Evolutionary conservation across 2,113 vertebrate genomes (phyloP).

Genomic region (Tragulus kanchil): DNA sequence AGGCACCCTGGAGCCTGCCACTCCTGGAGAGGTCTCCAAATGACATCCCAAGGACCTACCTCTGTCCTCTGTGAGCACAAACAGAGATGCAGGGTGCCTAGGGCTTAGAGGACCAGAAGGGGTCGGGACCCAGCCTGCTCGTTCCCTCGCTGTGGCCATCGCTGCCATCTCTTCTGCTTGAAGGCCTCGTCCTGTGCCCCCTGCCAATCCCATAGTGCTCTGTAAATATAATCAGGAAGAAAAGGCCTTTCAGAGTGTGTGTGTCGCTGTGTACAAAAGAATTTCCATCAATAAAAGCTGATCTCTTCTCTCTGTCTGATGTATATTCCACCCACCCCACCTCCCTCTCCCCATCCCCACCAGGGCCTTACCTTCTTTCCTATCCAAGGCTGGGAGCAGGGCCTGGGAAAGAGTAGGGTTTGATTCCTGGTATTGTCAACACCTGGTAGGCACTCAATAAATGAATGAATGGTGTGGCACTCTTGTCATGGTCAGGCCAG

Average conservation of each 20-base stretch:
- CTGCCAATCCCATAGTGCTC: slow-evolving; percentile 65
- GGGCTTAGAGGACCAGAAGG: slow-evolving; percentile 76
- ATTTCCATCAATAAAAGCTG: slow-evolving; percentile 85
- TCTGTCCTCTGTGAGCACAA: slow-evolving; percentile 83
- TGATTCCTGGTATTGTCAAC: slow-evolving; percentile 42
- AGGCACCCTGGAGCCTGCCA: slow-evolving; percentile 79
- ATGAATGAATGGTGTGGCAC: not conserved
- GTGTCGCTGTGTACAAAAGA: slow-evolving; percentile 81
- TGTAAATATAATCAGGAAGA: slow-evolving; percentile 79
- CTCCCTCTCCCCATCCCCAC: slow-evolving; percentile 48
- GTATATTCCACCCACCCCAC: slow-evolving; percentile 71
- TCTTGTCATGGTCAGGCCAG: not conserved
- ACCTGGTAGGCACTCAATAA: slow-evolving; percentile 48
- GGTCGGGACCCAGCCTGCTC: slow-evolving; percentile 64
- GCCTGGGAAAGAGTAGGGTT: slow-evolving; percentile 65
- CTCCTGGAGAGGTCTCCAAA: slow-evolving; percentile 79
- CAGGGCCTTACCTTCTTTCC: slow-evolving; percentile 65
- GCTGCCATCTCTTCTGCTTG: slow-evolving; percentile 77
- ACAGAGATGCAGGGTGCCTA: slow-evolving; percentile 81
- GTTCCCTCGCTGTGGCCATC: slow-evolving; percentile 69
- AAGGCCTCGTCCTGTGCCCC: slow-evolving; percentile 52
- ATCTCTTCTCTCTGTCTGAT: slow-evolving; percentile 82
- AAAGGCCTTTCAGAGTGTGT: slow-evolving; percentile 78
- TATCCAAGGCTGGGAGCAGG: slow-evolving; percentile 44
- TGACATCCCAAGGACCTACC: slow-evolving; percentile 82